Evolutionary conservation across 1,140 invertebrate genomes (phyloP).

Genomic region (Hylyphantes graminicola): DNA sequence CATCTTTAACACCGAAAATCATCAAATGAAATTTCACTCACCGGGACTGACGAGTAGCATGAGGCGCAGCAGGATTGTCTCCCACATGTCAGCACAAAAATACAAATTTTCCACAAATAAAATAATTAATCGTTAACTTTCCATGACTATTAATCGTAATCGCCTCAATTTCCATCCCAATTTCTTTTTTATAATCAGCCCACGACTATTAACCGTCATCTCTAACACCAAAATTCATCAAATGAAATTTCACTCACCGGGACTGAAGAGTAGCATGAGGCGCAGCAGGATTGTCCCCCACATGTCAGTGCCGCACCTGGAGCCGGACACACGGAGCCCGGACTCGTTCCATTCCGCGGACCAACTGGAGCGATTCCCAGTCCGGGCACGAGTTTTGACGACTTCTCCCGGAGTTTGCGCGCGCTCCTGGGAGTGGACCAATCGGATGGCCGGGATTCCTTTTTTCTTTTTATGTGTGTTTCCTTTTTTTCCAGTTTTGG

Average conservation of each 20-base stretch:
- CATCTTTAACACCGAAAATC: no score
- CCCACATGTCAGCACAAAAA: constrained; percentile 1
- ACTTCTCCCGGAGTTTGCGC: constrained; percentile 30
- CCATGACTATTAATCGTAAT: no score
- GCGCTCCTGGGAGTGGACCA: neutral
- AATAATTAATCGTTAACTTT: no score
- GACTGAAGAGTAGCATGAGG: neutral
- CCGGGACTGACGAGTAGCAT: neutral
- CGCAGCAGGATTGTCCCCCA: constrained; percentile 13
- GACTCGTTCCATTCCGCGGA: neutral
- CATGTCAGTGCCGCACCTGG: neutral
- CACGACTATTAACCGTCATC: no score
- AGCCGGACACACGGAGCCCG: neutral
- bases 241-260: constrained; percentile 2
- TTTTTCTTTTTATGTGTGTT: neutral
- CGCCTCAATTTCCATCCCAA: no score
- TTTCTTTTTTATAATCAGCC: no score
- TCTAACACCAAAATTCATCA: no score
- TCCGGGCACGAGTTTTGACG: constrained; percentile 15
- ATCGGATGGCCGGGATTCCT: neutral
- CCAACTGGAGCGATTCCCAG: constrained; percentile 8
- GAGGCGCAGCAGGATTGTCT: constrained; percentile 9
- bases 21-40: neutral
- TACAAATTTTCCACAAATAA: no score
- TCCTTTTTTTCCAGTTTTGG: neutral